A percentile compares a stretch with the other conserved stretches of the same genome.
phyloP scores from a whole-genome alignment of 2,797 vertebrate species.

The Hybognathus amarus region DNA sequence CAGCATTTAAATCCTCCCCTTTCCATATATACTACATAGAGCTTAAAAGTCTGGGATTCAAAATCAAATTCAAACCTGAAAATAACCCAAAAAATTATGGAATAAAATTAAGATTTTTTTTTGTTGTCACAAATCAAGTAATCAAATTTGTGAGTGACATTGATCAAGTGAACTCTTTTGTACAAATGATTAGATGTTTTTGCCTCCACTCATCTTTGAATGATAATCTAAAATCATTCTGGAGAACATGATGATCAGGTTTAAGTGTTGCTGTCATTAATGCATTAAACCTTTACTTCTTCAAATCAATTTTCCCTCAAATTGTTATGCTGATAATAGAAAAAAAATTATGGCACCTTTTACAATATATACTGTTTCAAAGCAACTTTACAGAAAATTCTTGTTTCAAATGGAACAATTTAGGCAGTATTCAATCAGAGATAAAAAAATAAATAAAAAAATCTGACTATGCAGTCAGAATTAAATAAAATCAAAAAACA shows the following conservation, averaged over 20 bases:
- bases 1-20: background rate
- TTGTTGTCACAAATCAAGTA: background rate
- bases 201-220: background rate
- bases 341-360: background rate
- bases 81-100: background rate
- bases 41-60: background rate
- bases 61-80: background rate
- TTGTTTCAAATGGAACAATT: background rate
- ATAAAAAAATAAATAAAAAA: background rate
- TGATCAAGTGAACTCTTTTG: background rate
- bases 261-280: background rate
- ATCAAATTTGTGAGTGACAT: background rate
- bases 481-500: background rate
- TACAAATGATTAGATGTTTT: background rate
- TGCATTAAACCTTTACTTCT: background rate
- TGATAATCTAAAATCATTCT: background rate
- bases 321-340: background rate
- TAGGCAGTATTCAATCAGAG: background rate
- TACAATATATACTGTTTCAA: background rate
- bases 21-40: background rate
- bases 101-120: background rate
- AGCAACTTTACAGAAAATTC: background rate
- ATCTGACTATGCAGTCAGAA: background rate
- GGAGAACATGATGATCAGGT: background rate
- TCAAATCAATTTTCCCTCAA: background rate